Conservation (phyloP, 2,888 invertebrate genomes). For the Scaptomyza reducta region DNA sequence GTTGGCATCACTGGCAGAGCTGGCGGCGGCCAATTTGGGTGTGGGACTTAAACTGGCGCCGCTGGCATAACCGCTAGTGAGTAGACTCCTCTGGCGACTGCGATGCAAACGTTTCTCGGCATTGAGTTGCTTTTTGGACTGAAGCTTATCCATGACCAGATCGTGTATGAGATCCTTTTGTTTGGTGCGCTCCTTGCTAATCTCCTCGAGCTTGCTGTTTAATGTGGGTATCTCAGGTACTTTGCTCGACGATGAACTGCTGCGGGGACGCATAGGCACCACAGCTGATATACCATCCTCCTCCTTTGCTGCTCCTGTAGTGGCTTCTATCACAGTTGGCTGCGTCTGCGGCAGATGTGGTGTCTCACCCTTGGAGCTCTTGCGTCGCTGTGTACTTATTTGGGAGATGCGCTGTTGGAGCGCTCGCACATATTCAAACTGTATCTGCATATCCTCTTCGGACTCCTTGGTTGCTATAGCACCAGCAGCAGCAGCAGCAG, state of each 20-base stretch:
- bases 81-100: slow-evolving; percentile 85
- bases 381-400: slow-evolving; percentile 87
- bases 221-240: slow-evolving; percentile 86
- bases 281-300: slow-evolving; percentile 4
- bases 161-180: slow-evolving; percentile 93
- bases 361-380: slow-evolving; percentile 85
- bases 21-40: slow-evolving; percentile 81
- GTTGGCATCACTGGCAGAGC: slow-evolving; percentile 74
- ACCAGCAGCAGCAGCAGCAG: slow-evolving; percentile 42
- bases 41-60: slow-evolving; percentile 82
- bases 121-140: slow-evolving; percentile 88
- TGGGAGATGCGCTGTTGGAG: slow-evolving; percentile 88
- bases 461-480: slow-evolving; percentile 46
- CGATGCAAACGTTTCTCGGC: slow-evolving; percentile 87
- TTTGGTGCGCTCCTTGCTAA: slow-evolving; percentile 91
- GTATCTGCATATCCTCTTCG: slow-evolving; percentile 59
- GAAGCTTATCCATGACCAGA: slow-evolving; percentile 91
- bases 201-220: slow-evolving; percentile 89
- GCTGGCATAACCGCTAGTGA: slow-evolving; percentile 81
- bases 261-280: slow-evolving; percentile 53
- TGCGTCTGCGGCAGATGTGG: slow-evolving; percentile 58
- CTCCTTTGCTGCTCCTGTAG: slow-evolving; percentile 14
- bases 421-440: slow-evolving; percentile 87
- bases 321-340: slow-evolving; percentile 82
- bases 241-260: slow-evolving; percentile 69